Conservation (phyloP, 2,888 invertebrate genomes). For the Eueremaeus valkanovi region DNA sequence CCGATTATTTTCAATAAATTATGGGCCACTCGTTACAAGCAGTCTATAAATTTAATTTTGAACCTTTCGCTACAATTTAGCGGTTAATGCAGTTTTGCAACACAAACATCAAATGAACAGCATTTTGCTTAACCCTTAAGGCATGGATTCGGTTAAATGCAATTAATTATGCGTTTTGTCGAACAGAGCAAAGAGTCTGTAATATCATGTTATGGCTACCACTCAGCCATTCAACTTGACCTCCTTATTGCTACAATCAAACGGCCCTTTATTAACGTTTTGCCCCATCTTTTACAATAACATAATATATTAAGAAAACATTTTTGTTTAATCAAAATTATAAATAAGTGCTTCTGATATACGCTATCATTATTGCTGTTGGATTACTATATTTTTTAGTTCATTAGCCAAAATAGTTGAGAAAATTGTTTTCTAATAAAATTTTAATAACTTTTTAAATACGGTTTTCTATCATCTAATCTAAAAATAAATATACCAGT, state of each 20-base stretch:
- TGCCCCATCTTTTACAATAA: not conserved
- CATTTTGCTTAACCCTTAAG: not conserved
- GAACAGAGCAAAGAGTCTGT: not conserved
- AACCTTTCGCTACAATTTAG: conserved; percentile 11
- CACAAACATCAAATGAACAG: not conserved
- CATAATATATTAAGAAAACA: too few relatives aligned
- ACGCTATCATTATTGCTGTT: not conserved
- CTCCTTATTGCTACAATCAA: not conserved
- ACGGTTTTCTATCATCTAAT: too few relatives aligned
- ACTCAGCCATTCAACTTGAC: conserved; percentile 13
- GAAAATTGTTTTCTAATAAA: not conserved
- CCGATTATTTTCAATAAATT: conserved; percentile 17
- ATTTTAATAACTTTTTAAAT: too few relatives aligned
- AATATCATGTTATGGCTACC: not conserved
- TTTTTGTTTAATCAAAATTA: not conserved
- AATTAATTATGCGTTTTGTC: conserved; percentile 23
- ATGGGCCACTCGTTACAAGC: not conserved
- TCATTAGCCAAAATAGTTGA: not conserved
- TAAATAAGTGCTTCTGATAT: not conserved
- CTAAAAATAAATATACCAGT: too few relatives aligned
- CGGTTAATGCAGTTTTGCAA: not conserved
- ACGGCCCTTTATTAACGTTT: not conserved
- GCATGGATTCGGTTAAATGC: not conserved
- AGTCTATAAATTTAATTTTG: conserved; percentile 28
- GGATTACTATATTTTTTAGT: not conserved